Base-by-base conservation (phyloP, 2,888 invertebrate species). In the Dolichopus griseipennis region DNA sequence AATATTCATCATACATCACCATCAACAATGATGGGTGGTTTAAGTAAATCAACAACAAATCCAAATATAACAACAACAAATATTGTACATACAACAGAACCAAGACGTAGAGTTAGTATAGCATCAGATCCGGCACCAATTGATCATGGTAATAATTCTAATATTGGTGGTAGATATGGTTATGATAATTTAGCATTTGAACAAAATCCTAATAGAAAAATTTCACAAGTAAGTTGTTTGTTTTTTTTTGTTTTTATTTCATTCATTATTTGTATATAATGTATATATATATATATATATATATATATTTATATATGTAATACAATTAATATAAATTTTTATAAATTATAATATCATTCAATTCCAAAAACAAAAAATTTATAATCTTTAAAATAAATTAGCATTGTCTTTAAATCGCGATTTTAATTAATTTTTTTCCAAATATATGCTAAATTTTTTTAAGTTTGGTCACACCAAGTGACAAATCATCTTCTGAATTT, bases 121-220 rank as follows among this genome's bases (percentile, higher is more conserved):
- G 85, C 85, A 79, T 84, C 87, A 7, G 85, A 87, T 76, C 85
- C 83, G 12, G 76, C 83, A 63, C 71, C 72, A 0, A 78, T 79
- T 77, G 73, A 78, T 20, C 83, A 84, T 72, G 27, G 27, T 27
- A 27, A 27, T 27, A 27, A 27, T 27, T 27, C 27, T 27, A 27
- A 27, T 27, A 27, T 27, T 27, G 84, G 85, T 71, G 67, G 72
- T 67, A 61, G 75, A 52, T 71, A 72, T 64, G 88, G 86, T 64
- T 84, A 88, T 70, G 89, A 89, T 76, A 89, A 89, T 78, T 81
- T 83, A 67, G 87, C 84, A 1, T 88, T 85, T 69, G 89, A 90
- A 75, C 84, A 85, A 82, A 85, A 83, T 76, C 79, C 81, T 52
- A 74, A 77, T 67, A 76, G 78, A 69, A 83, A 81, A 79, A 81